These are phyloP conservation scores for Echiichthys vipera DNA, from an alignment of 2,797 vertebrate genomes.

Conservation along the genomic window DNA sequence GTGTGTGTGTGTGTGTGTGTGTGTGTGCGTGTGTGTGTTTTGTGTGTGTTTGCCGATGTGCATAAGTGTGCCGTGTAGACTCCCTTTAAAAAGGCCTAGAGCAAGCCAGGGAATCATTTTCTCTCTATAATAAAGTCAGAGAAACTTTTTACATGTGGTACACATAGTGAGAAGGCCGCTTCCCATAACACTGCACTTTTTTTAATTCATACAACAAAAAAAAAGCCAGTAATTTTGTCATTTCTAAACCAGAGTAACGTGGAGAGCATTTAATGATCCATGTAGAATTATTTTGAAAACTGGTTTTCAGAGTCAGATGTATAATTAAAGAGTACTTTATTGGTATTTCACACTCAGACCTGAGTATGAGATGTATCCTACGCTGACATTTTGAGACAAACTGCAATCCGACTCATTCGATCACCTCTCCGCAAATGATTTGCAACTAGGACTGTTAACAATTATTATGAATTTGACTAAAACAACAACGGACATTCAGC, in stretches of 20 bases:
- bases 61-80: constrained; percentile 27
- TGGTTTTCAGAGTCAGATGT: neutral
- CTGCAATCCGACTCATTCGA: neutral
- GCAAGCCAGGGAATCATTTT: constrained; percentile 46
- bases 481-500: too few species aligned
- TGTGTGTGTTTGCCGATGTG: constrained; percentile 32
- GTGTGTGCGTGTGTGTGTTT: constrained; percentile 1
- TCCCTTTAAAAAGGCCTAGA: constrained; percentile 33
- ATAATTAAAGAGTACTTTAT: too few species aligned
- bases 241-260: neutral
- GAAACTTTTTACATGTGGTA: constrained; percentile 35
- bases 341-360: neutral
- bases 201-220: too few species aligned
- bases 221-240: too few species aligned
- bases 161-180: constrained; percentile 7
- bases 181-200: too few species aligned
- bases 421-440: neutral
- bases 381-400: neutral
- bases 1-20: constrained; percentile 12
- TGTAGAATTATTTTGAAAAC: constrained; percentile 17
- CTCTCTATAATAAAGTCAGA: constrained; percentile 47
- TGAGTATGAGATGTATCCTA: neutral
- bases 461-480: too few species aligned
- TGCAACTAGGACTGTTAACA: too few species aligned
- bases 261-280: neutral